These are phyloP conservation scores for Ciona savignyi DNA, from an alignment of 23 tunicate genomes.

Conservation along the genomic window DNA sequence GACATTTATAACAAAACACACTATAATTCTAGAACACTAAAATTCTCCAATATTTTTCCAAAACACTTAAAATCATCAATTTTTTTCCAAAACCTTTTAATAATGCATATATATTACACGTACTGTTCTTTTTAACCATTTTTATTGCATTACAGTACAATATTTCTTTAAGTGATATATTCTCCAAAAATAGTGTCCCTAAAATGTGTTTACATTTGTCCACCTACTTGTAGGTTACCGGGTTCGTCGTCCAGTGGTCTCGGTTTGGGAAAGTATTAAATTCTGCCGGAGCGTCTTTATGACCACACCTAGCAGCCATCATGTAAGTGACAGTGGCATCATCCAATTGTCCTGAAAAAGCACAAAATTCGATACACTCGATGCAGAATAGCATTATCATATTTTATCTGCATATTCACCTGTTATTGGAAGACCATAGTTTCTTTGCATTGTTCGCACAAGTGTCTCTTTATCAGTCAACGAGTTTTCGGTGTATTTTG, in stretches of 20 bases:
- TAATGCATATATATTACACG: too few relatives aligned
- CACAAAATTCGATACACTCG: neutral
- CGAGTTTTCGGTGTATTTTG: conserved; percentile 33
- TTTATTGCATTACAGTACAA: too few relatives aligned
- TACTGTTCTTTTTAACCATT: too few relatives aligned
- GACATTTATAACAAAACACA: too few relatives aligned
- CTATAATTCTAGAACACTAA: too few relatives aligned
- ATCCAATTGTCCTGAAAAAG: conserved; percentile 60
- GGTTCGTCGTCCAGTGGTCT: conserved; percentile 36
- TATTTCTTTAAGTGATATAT: too few relatives aligned
- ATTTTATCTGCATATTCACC: conserved; percentile 24
- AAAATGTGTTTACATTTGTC: too few relatives aligned
- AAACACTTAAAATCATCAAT: neutral
- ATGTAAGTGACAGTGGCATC: conserved; percentile 54
- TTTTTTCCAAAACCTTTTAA: neutral
- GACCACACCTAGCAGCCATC: conserved; percentile 79
- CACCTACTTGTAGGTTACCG: conserved; percentile 71
- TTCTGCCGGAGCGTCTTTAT: conserved; percentile 67
- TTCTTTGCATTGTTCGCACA: conserved; percentile 56
- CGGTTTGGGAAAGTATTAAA: conserved; percentile 41
- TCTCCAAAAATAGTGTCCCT: too few relatives aligned
- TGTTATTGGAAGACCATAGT: conserved; percentile 65
- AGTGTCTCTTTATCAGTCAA: conserved; percentile 13
- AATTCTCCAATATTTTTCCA: too few relatives aligned
- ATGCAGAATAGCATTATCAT: neutral